Base-by-base conservation (phyloP, 2,797 vertebrate species). In the Pangasius krempfi region DNA sequence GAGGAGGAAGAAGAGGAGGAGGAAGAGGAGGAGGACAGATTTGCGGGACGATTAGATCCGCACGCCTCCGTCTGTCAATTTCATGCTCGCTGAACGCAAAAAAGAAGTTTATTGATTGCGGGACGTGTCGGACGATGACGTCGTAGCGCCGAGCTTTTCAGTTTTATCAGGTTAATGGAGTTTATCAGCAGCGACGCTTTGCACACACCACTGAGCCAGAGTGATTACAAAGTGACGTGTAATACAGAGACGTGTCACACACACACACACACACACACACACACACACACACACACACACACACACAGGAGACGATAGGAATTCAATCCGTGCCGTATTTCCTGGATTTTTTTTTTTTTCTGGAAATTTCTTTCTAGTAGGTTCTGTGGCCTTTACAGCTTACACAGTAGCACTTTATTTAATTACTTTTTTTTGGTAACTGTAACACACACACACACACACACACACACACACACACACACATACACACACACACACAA, bases 1-100 rank as follows among this genome's bases (percentile, higher is more conserved):
- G 40, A 40, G 4, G 40, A 40, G 40, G 40, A 40, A 2, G 37
- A 37, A 14, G 47, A 79, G 25, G 60, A 60, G 37, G 30, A 56
- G 37, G 84, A 66, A 14, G 73, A 79, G 25, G 64, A 64, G 47
- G 80, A 64, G 84, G 75, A 73, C 27, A 73, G 86, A 89, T 89
- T 70, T 80, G 75, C 47, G 25, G 40, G 66, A 68, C 76, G 80
- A 84, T 89, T 70, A 70, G 78, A 86, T 84, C 76, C 44, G 8
- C 58, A 64, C 25, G 54, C 75, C 87, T 83, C 85, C 70, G 44
- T 76, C 85, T 89, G 91, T 89, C 89, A 87, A 86, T 90, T 92
- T 89, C 85, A 90, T 89, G 88, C 88, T 90, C 68, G 68, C 88
- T 89, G 89, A 90, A 84, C 85, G 52, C 0, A 54, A 54, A 54